Evolutionary conservation across 2,113 vertebrate species (phyloP).

Genomic region (Noturus placidus): DNA sequence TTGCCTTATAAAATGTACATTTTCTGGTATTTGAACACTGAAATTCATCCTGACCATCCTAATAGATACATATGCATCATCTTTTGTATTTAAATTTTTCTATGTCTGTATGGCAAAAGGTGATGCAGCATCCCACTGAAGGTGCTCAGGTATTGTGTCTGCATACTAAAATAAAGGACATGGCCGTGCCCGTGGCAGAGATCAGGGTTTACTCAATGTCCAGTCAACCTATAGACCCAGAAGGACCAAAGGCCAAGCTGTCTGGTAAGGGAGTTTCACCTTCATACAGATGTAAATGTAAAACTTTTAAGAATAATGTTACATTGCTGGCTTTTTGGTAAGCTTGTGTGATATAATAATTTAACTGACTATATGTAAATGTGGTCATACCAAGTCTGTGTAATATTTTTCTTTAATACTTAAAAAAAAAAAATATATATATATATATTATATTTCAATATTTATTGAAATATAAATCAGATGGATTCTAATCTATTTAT

Average conservation of each 20-base stretch:
- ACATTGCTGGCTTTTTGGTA: not conserved
- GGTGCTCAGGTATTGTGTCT: conserved; percentile 85
- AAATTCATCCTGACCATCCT: not conserved
- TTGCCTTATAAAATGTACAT: not conserved
- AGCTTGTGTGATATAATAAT: not conserved
- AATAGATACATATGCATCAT: not conserved
- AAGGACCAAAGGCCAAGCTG: conserved; percentile 86
- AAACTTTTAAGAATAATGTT: not conserved
- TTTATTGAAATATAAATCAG: too few relatives aligned
- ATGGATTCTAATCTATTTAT: too few relatives aligned
- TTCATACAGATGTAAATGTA: not conserved
- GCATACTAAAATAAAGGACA: conserved; percentile 87
- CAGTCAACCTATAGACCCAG: conserved; percentile 90
- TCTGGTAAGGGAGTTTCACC: conserved; percentile 71
- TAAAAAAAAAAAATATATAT: too few relatives aligned
- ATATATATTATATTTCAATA: too few relatives aligned
- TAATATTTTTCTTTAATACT: not conserved
- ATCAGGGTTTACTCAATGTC: conserved; percentile 87
- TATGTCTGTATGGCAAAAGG: conserved; percentile 61
- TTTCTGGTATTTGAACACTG: not conserved
- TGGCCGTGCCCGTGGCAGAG: conserved; percentile 83
- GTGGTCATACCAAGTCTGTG: not conserved
- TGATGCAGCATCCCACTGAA: conserved; percentile 91
- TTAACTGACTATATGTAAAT: not conserved
- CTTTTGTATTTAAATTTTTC: not conserved